A percentile compares a stretch with the other conserved stretches of the same genome.
These are phyloP conservation scores for Cyprichromis sp. DNA, from an alignment of 2,113 vertebrate species.

Conservation along the genomic window DNA sequence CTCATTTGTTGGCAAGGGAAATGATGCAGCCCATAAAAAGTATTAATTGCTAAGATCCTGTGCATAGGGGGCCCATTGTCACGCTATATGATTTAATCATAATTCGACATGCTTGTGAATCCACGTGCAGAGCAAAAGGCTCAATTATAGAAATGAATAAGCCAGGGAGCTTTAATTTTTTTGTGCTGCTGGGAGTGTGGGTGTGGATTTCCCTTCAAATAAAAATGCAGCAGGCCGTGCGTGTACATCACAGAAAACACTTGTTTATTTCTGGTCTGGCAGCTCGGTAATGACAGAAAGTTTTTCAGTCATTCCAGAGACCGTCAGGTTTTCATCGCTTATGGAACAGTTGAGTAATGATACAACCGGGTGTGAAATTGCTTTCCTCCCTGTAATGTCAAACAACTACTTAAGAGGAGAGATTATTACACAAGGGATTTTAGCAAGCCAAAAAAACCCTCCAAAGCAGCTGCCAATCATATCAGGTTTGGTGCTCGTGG, in stretches of 20 bases:
- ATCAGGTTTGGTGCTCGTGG: not conserved
- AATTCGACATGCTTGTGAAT: not conserved
- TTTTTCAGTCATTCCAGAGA: not conserved
- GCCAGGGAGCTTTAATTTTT: not conserved
- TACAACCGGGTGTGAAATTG: not conserved
- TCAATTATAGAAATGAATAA: not conserved
- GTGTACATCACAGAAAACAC: not conserved
- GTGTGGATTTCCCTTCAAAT: not conserved
- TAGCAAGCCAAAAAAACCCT: not conserved
- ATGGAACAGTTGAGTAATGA: not conserved
- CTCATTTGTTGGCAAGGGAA: conserved; percentile 31
- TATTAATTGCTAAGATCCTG: not conserved
- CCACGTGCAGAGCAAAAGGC: not conserved
- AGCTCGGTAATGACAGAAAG: not conserved
- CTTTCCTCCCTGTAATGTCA: not conserved
- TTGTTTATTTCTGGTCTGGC: conserved; percentile 10
- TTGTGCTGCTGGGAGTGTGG: not conserved
- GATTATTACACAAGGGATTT: not conserved
- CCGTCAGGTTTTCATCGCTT: not conserved
- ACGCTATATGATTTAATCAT: not conserved
- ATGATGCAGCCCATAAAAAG: not conserved
- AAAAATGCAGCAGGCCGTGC: not conserved
- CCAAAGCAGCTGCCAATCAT: not conserved
- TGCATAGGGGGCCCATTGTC: not conserved
- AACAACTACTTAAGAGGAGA: not conserved